Percentiles rank a stretch among this genome's conserved stretches.
phyloP scores from a whole-genome alignment of 1,140 invertebrate species.

The Episyrphus balteatus region DNA sequence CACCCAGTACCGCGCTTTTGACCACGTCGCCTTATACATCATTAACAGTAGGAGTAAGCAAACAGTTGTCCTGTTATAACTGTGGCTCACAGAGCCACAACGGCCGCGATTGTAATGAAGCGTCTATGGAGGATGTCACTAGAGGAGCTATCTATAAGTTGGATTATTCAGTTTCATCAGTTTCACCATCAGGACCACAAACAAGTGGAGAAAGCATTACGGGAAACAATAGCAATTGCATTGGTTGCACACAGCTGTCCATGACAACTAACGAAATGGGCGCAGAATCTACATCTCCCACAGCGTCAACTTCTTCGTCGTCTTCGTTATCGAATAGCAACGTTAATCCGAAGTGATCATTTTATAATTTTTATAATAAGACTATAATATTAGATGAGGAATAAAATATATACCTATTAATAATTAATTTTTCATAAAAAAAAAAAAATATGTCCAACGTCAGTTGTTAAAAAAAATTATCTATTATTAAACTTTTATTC shows the following conservation, averaged over 20 bases:
- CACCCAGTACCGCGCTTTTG: slow-evolving; percentile 32
- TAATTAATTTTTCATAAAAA: too few relatives aligned
- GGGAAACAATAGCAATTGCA: not conserved
- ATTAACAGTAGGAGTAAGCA: slow-evolving; percentile 21
- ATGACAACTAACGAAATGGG: too few relatives aligned
- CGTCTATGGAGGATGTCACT: slow-evolving; percentile 79
- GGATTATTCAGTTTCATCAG: slow-evolving; percentile 40
- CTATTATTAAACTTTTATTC: too few relatives aligned
- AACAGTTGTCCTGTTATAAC: slow-evolving; percentile 52
- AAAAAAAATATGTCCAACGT: too few relatives aligned
- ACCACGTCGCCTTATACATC: slow-evolving; percentile 15
- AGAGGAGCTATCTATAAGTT: slow-evolving; percentile 50
- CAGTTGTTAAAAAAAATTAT: too few relatives aligned
- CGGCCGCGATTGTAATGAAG: slow-evolving; percentile 73
- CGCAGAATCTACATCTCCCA: too few relatives aligned
- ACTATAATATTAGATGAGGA: too few relatives aligned
- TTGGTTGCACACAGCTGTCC: not conserved
- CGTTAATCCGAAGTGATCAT: too few relatives aligned
- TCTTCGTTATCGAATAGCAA: too few relatives aligned
- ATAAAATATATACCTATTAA: too few relatives aligned
- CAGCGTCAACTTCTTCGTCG: too few relatives aligned
- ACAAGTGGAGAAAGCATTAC: slow-evolving; percentile 2
- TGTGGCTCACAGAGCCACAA: slow-evolving; percentile 64
- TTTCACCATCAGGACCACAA: slow-evolving; percentile 8
- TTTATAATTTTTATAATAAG: too few relatives aligned